Conservation (phyloP, 2,797 vertebrate genomes). For the Geotrypetes seraphini region DNA sequence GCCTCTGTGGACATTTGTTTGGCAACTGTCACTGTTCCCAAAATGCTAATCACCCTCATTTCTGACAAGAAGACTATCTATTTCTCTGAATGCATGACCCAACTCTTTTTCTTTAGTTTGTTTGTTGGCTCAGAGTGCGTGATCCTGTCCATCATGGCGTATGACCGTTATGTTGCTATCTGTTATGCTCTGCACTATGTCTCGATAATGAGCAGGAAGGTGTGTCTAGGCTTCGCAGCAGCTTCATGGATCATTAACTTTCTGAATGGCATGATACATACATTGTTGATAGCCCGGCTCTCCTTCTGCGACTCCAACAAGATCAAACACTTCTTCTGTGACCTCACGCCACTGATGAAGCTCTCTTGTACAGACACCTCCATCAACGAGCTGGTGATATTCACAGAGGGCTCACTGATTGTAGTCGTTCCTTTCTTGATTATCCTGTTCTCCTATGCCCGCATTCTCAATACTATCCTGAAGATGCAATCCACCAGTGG, state of each 20-base stretch:
- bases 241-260: not conserved
- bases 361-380: constrained; percentile 9
- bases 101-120: constrained; percentile 1
- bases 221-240: not conserved
- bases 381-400: constrained; percentile 3
- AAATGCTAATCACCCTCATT: constrained; percentile 12
- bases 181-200: not conserved
- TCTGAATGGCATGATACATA: not conserved
- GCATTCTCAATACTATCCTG: not conserved
- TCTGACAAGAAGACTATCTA: constrained; percentile 11
- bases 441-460: not conserved
- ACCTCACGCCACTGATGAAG: constrained; percentile 16
- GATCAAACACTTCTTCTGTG: constrained; percentile 18
- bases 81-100: not conserved
- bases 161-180: not conserved
- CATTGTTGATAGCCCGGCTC: not conserved
- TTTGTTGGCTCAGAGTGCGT: not conserved
- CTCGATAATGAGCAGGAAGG: not conserved
- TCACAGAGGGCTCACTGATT: not conserved
- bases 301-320: not conserved
- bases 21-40: constrained; percentile 7
- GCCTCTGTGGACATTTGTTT: constrained; percentile 18
- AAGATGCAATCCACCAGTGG: not conserved
- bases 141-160: not conserved
- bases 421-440: not conserved